These are phyloP conservation scores for Hipparchia semele DNA, from an alignment of 2,888 invertebrate genomes.

Conservation along the genomic window DNA sequence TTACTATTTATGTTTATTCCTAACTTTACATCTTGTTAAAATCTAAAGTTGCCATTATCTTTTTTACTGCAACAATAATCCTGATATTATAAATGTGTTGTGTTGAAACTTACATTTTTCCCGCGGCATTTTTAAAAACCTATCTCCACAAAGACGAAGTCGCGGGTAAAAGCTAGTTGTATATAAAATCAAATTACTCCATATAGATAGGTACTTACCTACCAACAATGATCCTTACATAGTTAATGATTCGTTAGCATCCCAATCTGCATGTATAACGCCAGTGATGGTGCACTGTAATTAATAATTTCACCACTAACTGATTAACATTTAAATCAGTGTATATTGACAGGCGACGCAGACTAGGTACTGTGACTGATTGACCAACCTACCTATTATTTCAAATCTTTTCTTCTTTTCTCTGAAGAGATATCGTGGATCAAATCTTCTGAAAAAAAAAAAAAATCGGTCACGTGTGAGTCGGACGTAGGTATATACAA, in stretches of 20 bases:
- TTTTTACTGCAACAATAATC: no score
- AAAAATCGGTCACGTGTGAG: no score
- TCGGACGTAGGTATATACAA: not conserved
- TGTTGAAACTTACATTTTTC: no score
- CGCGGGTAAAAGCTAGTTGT: no score
- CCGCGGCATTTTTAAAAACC: no score
- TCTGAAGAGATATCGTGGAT: not conserved
- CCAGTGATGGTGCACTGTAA: conserved; percentile 65
- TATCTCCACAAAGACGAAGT: no score
- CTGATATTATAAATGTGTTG: no score
- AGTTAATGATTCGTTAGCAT: conserved; percentile 79
- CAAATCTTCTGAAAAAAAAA: not conserved
- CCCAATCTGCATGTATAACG: conserved; percentile 81
- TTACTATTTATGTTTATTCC: no score
- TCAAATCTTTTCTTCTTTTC: not conserved
- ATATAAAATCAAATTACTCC: conserved; percentile 11
- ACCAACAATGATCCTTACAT: conserved; percentile 61
- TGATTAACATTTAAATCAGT: conserved; percentile 76
- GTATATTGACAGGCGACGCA: not conserved
- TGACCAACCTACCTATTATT: not conserved
- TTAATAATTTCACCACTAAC: conserved; percentile 81
- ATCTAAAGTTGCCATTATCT: no score
- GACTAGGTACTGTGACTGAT: not conserved
- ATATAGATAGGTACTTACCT: not conserved
- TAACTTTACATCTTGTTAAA: no score